A percentile compares a stretch with the other conserved stretches of the same genome.
Conservation (phyloP, 2,113 vertebrate species). For the Ceyx cyanopectus region DNA sequence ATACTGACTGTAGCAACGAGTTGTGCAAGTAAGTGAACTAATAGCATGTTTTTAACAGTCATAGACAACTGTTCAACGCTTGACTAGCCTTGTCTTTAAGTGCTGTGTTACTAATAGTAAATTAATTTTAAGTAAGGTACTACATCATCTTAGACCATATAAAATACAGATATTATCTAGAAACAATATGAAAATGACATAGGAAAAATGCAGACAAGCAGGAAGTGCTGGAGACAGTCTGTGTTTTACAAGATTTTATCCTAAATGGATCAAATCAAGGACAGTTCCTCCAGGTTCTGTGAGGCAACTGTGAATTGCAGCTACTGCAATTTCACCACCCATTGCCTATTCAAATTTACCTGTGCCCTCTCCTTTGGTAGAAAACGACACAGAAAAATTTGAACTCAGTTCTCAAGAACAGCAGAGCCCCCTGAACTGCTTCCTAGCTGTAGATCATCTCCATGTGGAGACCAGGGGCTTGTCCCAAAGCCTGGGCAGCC, state of each 20-base stretch:
- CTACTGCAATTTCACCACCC: neutral
- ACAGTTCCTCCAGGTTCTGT: neutral
- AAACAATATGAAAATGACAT: neutral
- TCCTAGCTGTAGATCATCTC: neutral
- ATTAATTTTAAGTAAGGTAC: neutral
- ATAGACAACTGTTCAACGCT: neutral
- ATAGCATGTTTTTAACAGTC: neutral
- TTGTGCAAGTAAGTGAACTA: neutral
- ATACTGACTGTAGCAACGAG: neutral
- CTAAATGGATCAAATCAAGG: neutral
- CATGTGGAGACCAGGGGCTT: neutral
- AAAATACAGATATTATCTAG: neutral
- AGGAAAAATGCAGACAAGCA: neutral
- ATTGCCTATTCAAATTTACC: neutral
- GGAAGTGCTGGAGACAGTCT: fast-evolving
- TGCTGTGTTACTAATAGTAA: neutral
- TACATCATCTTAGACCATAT: neutral
- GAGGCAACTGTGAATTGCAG: neutral
- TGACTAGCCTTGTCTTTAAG: neutral
- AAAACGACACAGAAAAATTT: neutral
- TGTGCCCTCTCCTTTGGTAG: neutral
- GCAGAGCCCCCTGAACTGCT: neutral
- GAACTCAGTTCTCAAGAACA: neutral
- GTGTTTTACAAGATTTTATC: neutral
- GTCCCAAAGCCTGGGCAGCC: neutral